Evolutionary conservation across 2,888 invertebrate species (phyloP), one percentile per base, ranked within the genome.

Genomic region (Aquatica leii): DNA sequence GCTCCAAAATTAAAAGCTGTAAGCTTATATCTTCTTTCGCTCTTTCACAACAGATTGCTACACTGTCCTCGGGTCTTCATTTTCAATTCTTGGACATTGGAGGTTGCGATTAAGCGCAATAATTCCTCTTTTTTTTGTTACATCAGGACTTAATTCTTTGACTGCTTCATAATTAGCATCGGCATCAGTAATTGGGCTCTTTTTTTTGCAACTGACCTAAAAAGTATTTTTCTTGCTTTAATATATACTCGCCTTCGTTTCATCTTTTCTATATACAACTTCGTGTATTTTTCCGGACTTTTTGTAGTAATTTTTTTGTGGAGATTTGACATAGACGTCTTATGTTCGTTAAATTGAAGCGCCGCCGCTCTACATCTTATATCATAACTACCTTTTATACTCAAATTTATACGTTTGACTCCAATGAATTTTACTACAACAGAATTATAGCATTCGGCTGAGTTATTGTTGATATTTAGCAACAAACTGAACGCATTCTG

Each of bases 1-100:
- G 20, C 40, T 12, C 55, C 43, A 41, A 55, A 55, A 43, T 41
- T 4, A 5, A 41, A 55, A n/a, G 43, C 56, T 41, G 56, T 46
- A 46, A 56, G 20, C n/a, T 24, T 15, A 17, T 46, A 46, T 14
- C 2, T 14, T 14, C 34, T 31, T 21, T 18, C 34, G n/a, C 14
- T 31, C 14, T 31, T 21, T 21, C 50, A 50, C 21, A 50, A 31
- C 2, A 21, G 50, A 50, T 50, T 48, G 18, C 18, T 18, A 15
- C 18, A 9, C 11, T 48, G 48, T 48, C 48, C 48, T 11, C 48
- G 3, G 12, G 20, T 50, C 21, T 21, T 31, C 12, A 21, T 50
- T 31, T 50, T 4, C 12, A 50, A 31, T 31, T 31, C 31, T 50
- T 50, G 20, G n/a, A 50, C 34, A 43, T 15, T 43, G 43, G 43